Conservation (phyloP, 1,140 invertebrate species). For the Propsilocerus akamusi region DNA sequence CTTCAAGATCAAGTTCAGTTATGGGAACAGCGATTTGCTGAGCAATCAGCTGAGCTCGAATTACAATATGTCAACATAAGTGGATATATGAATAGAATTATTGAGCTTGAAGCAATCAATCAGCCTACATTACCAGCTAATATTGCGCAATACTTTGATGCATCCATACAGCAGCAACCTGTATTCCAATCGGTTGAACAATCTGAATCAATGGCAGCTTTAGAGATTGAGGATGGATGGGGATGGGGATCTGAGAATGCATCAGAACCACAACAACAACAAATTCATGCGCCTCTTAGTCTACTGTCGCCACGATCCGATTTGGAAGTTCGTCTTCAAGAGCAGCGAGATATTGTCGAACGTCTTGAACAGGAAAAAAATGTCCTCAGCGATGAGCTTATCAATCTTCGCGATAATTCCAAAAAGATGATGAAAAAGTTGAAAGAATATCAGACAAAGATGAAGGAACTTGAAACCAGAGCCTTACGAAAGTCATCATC, state of each 20-base stretch:
- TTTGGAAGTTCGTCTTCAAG: constrained; percentile 18
- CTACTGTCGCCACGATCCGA: constrained; percentile 6
- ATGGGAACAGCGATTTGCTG: background rate
- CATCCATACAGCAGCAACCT: too few species aligned
- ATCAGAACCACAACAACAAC: constrained; percentile 18
- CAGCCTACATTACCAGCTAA: background rate
- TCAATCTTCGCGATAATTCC: constrained; percentile 38
- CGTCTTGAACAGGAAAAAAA: constrained; percentile 29
- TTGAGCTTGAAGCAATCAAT: background rate
- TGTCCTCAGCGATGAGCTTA: constrained; percentile 32
- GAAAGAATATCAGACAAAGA: constrained; percentile 48
- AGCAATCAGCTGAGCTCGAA: constrained; percentile 4
- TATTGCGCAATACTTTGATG: too few species aligned
- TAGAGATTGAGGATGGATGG: constrained; percentile 28
- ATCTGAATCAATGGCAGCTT: background rate
- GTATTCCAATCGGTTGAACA: too few species aligned
- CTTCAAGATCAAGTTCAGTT: background rate
- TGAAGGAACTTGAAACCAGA: constrained; percentile 36
- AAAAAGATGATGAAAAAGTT: constrained; percentile 53
- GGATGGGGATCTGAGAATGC: constrained; percentile 34
- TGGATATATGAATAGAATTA: background rate
- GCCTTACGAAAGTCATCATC: constrained; percentile 26
- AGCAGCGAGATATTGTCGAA: constrained; percentile 27
- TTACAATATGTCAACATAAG: constrained; percentile 3
- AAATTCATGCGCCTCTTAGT: constrained; percentile 10